These are phyloP conservation scores for Sturnus vulgaris DNA, from an alignment of 2,113 vertebrate species.

Conservation along the genomic window DNA sequence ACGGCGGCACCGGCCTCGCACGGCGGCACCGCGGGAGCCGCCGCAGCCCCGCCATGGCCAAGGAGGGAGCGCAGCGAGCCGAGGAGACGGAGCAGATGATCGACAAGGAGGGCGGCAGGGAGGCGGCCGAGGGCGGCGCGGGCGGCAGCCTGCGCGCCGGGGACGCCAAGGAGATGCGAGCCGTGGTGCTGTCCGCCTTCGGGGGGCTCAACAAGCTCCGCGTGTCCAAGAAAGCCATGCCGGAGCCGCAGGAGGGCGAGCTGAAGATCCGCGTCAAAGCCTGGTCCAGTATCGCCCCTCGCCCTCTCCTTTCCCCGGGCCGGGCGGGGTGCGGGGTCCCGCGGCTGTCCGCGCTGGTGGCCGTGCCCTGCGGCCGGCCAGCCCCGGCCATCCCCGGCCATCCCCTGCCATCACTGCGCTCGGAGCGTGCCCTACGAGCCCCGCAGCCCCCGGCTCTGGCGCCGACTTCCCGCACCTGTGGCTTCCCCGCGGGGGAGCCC, in stretches of 20 bases:
- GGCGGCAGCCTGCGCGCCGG: slow-evolving; percentile 64
- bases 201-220: slow-evolving; percentile 95
- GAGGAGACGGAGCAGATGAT: slow-evolving; percentile 95
- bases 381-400: not conserved
- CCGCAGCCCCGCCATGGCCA: slow-evolving; percentile 78
- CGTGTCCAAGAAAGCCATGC: slow-evolving; percentile 88
- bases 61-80: slow-evolving; percentile 84
- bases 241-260: slow-evolving; percentile 91
- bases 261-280: slow-evolving; percentile 97
- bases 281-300: slow-evolving; percentile 74
- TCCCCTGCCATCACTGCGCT: not conserved
- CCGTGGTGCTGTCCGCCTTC: slow-evolving; percentile 88
- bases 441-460: not conserved
- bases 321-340: not conserved
- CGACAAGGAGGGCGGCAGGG: slow-evolving; percentile 75
- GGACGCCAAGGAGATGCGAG: slow-evolving; percentile 90
- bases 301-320: not conserved
- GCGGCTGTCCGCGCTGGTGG: not conserved
- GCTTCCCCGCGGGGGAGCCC: not conserved
- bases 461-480: not conserved
- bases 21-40: slow-evolving; percentile 62
- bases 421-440: not conserved
- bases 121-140: slow-evolving; percentile 59
- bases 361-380: not conserved
- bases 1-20: not conserved